Evolutionary conservation across 2,888 invertebrate species (phyloP).

Genomic region (Esperia sulphurella): DNA sequence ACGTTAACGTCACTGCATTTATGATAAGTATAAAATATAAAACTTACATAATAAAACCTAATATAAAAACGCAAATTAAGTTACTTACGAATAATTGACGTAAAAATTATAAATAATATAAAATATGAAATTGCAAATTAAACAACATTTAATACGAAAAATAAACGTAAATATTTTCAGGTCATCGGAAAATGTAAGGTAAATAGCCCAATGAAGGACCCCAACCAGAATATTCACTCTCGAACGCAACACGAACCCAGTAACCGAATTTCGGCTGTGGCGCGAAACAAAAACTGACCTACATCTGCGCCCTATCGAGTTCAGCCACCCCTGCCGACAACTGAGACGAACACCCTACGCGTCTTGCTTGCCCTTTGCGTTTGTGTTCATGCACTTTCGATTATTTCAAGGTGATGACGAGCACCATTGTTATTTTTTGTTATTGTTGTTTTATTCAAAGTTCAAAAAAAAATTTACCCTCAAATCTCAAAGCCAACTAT

Average conservation of each 20-base stretch:
- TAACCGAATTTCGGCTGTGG: conserved; percentile 75
- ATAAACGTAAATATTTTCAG: conserved; percentile 4
- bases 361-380: conserved; percentile 60
- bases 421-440: background rate
- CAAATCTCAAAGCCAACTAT: too few relatives aligned
- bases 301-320: conserved; percentile 73
- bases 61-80: too few relatives aligned
- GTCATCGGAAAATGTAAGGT: conserved; percentile 18
- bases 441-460: background rate
- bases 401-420: conserved; percentile 56
- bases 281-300: conserved; percentile 79
- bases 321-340: conserved; percentile 69
- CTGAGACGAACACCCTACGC: conserved; percentile 59
- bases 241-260: conserved; percentile 54
- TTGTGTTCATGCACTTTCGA: conserved; percentile 51
- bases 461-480: too few relatives aligned
- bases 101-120: too few relatives aligned
- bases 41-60: too few relatives aligned
- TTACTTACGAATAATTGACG: too few relatives aligned
- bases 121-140: too few relatives aligned
- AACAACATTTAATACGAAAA: background rate
- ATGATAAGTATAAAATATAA: too few relatives aligned
- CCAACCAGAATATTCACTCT: conserved; percentile 30
- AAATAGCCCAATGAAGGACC: conserved; percentile 33
- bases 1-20: too few relatives aligned